A percentile compares a stretch with the other conserved stretches of the same genome.
These are phyloP conservation scores for Gallinago stenura DNA, from an alignment of 2,797 vertebrate genomes.

Conservation along the genomic window DNA sequence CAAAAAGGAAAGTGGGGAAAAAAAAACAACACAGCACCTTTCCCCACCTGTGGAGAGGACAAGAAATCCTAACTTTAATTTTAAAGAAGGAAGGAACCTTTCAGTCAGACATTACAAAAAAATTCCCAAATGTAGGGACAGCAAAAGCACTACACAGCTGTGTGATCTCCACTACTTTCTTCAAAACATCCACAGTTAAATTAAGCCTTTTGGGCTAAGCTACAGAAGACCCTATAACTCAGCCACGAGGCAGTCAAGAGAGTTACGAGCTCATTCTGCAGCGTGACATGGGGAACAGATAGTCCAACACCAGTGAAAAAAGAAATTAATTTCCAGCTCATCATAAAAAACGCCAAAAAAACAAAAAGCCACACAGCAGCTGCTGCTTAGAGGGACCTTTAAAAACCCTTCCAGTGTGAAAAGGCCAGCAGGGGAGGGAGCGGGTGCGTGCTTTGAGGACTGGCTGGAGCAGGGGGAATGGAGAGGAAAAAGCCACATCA, in stretches of 20 bases:
- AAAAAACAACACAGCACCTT: background rate
- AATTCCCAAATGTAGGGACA: background rate
- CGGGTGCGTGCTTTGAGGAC: background rate
- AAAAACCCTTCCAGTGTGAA: constrained; percentile 40
- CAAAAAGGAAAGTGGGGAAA: background rate
- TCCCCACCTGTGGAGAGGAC: background rate
- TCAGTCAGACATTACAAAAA: background rate
- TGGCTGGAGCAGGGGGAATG: background rate
- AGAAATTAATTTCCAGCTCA: constrained; percentile 72
- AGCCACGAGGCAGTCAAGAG: background rate
- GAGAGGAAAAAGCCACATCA: background rate
- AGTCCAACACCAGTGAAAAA: constrained; percentile 8
- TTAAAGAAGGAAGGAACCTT: background rate
- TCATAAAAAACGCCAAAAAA: constrained; percentile 65
- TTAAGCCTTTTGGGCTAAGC: constrained; percentile 35
- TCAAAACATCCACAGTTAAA: constrained; percentile 32
- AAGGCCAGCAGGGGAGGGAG: background rate
- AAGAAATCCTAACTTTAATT: background rate
- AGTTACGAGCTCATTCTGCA: constrained; percentile 60
- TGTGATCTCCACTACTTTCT: constrained; percentile 17
- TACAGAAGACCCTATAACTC: constrained; percentile 45
- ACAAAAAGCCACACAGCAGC: constrained; percentile 28
- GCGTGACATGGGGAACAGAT: constrained; percentile 40
- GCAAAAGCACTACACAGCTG: background rate
- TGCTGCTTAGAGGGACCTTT: constrained; percentile 35